Evolutionary conservation across 2,113 vertebrate genomes (phyloP), one percentile per base, ranked within the genome.

Genomic region (Mustelus asterias): DNA sequence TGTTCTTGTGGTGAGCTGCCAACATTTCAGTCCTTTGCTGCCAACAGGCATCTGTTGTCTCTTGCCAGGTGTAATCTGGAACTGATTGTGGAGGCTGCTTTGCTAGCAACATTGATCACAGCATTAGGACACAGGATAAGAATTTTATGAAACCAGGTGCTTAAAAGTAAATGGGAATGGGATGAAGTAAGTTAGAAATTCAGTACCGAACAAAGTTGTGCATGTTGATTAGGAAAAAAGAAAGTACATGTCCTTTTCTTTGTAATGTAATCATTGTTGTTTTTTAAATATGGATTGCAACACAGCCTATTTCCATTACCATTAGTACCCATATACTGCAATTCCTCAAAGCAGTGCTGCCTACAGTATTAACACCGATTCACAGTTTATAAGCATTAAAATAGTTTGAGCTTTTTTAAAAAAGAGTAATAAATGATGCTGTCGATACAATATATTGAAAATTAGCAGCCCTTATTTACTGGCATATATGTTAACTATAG

Each of bases 51-150:
- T 97, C 88, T 96, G 96, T 96, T 89, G 95, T 96, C 96, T 96
- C 98, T 97, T 96, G 97, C 97, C 97, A 97, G 97, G 97, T 96
- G 97, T 96, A 96, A 97, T 97, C 96, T 44, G 97, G 97, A 97
- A 76, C 97, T 97, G 97, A 98, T 97, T 98, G 97, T 96, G 97
- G 97, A 0, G 97, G 96, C 97, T 96, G 69, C 37, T 96, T 96
- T 48, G 95, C 96, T 97, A 96, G 97, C 97, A 97, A 97, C 97
- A 98, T 98, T 97, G 96, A 98, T 98, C 98, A 97, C 80, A 80
- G 97, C 96, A 97, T 98, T 98, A 97, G 97, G 96, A 97, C 97
- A 97, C 97, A 97, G 97, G 96, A 96, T 97, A 97, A 96, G 97
- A 96, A 96, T 96, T 96, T 96, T 95, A 86, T 20, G 0, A 24